phyloP scores from a whole-genome alignment of 2,888 invertebrate species.

The Ceramica pisi region DNA sequence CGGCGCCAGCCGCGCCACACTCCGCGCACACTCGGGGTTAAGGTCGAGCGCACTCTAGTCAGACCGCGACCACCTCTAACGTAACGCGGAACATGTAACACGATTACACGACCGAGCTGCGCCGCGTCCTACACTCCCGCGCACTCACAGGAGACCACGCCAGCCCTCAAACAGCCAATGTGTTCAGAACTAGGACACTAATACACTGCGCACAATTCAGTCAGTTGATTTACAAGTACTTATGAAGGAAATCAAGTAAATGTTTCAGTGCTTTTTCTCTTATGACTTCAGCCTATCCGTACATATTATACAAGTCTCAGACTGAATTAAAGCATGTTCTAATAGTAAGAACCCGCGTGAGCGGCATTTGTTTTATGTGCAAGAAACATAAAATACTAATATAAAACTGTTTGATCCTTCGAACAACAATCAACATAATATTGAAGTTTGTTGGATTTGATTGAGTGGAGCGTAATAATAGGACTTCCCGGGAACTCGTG shows the following conservation, averaged over 20 bases:
- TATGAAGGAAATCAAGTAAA: too few relatives aligned
- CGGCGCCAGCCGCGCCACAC: background rate
- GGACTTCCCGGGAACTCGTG: background rate
- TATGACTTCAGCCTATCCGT: too few relatives aligned
- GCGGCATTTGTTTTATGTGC: conserved; percentile 5
- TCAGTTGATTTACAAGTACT: too few relatives aligned
- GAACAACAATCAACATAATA: background rate
- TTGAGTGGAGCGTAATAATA: background rate
- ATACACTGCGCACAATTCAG: too few relatives aligned
- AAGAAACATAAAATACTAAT: background rate
- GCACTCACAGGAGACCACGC: background rate
- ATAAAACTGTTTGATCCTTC: background rate
- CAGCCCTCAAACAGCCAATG: background rate
- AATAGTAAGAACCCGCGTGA: background rate
- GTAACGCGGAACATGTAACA: conserved; percentile 1
- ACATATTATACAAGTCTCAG: too few relatives aligned
- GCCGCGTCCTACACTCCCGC: background rate
- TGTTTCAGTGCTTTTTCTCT: too few relatives aligned
- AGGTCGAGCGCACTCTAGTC: conserved; percentile 34
- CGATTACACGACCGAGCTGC: background rate
- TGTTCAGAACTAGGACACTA: too few relatives aligned
- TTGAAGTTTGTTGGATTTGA: background rate
- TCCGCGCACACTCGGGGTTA: conserved; percentile 43
- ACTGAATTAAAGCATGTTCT: conserved; percentile 8
- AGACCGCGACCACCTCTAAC: conserved; percentile 11